phyloP scores from a whole-genome alignment of 2,113 vertebrate genomes.

The Labeo rohita region DNA sequence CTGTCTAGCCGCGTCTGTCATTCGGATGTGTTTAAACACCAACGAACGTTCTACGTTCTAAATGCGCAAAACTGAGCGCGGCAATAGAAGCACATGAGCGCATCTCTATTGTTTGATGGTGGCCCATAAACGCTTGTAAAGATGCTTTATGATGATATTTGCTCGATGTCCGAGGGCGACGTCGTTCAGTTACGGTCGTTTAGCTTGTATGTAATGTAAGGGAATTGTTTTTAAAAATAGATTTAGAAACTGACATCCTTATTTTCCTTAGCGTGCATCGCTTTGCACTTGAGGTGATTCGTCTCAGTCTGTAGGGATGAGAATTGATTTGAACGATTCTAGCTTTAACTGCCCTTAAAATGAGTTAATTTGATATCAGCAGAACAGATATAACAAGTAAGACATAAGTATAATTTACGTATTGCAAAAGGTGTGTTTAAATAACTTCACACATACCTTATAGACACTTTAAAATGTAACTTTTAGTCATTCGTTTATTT shows the following conservation, averaged over 20 bases:
- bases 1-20: not conserved
- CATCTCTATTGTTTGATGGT: conserved; percentile 33
- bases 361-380: not conserved
- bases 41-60: not conserved
- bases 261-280: not conserved
- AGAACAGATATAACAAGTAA: not conserved
- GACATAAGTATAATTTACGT: not conserved
- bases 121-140: not conserved
- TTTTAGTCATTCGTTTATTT: not conserved
- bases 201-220: not conserved
- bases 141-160: not conserved
- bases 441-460: not conserved
- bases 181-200: not conserved
- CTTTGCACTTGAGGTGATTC: not conserved
- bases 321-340: not conserved
- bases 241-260: not conserved
- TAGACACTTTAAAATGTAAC: not conserved
- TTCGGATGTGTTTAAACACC: not conserved
- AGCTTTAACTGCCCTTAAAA: not conserved
- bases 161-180: not conserved
- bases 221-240: not conserved
- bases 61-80: conserved; percentile 26
- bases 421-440: not conserved
- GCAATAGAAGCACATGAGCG: not conserved
- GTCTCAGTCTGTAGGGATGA: not conserved